Conservation (phyloP, 2,113 vertebrate species). For the Australoheros scitulus region DNA sequence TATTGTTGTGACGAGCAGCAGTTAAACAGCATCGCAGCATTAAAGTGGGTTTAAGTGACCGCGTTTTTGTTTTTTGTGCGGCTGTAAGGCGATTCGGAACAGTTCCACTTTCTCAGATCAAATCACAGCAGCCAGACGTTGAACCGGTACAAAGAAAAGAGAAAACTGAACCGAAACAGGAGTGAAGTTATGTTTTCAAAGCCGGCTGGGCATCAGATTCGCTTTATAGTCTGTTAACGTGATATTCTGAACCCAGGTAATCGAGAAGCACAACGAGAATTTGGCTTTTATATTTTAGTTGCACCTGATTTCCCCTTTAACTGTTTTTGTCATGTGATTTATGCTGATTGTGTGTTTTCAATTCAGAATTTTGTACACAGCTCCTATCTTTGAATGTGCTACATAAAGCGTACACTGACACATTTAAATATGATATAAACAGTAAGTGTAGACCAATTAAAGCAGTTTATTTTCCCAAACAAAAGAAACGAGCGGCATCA, state of each 20-base stretch:
- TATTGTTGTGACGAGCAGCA: neutral
- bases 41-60: neutral
- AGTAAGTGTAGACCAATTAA: no score
- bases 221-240: neutral
- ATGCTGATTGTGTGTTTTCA: fast-evolving
- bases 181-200: neutral
- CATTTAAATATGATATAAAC: neutral
- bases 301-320: neutral
- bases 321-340: neutral
- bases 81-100: neutral
- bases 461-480: no score
- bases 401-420: neutral
- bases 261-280: no score
- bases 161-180: no score
- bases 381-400: neutral
- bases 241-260: neutral
- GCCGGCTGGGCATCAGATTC: neutral
- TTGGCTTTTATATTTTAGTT: neutral
- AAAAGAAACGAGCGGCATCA: no score
- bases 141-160: neutral
- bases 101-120: neutral
- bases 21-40: no score
- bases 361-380: neutral
- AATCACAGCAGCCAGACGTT: neutral
- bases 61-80: neutral